Evolutionary conservation across 2,113 vertebrate species (phyloP), one percentile per base, ranked within the genome.

Genomic region (Pheucticus melanocephalus): DNA sequence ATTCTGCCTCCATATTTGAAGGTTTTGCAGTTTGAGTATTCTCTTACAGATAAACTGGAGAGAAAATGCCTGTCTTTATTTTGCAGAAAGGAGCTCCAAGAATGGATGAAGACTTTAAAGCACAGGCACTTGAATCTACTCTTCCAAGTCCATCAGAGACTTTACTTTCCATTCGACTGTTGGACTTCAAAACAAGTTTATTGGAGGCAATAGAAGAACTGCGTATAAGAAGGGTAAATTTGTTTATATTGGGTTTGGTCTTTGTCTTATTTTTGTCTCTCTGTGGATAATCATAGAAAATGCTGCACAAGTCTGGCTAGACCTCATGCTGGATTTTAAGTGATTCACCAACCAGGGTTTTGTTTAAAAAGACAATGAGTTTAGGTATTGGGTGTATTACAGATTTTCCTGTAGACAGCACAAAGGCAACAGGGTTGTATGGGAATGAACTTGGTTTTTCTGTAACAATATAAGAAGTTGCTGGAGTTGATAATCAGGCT

Each of bases 151-250:
- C 98, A 25, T 98, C 98, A 65, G 97, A 98, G 65, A 97, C 98
- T 39, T 92, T 98, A 40, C 93, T 99, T 96, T 98, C 98, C 73
- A 97, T 99, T 39, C 98, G 98, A 54, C 70, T 99, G 65, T 72
- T 99, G 89, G 98, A 99, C 94, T 99, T 99, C 85, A 99, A 98
- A 98, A 98, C 98, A 30, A 97, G 88, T 87, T 98, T 99, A 2
- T 85, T 99, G 35, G 99, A 99, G 87, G 97, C 97, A 51, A 81
- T 99, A 24, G 98, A 99, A 97, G 99, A 99, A 86, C 97, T 99
- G 83, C 98, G 98, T 47, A 98, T 99, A 82, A 98, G 98, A 94
- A 98, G 99, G 98, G 99, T 99, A 98, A 88, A 95, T 35, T 20
- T 72, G 10, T 79, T 95, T 78, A 54, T 77, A 6, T 54, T 92